Conservation (phyloP, 1,140 invertebrate genomes). For the Battus philenor region DNA sequence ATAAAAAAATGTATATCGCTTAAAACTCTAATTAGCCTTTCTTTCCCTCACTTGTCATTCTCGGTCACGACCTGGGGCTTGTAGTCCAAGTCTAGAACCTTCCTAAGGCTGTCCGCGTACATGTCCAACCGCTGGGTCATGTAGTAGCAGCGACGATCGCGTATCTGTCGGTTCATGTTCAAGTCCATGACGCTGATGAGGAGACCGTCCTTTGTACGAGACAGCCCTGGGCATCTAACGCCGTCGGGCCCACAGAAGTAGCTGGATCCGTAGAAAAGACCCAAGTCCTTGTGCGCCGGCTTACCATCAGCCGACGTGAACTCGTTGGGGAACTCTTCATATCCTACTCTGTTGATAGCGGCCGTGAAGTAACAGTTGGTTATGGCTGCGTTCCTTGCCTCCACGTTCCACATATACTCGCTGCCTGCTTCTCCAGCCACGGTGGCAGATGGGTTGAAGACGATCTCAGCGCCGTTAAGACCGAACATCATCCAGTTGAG, state of each 20-base stretch:
- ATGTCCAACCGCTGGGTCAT: constrained; percentile 97
- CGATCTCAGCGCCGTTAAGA: constrained; percentile 98
- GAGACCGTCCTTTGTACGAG: constrained; percentile 90
- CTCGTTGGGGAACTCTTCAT: constrained; percentile 83
- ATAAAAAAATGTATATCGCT: no score
- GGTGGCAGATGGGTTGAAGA: constrained; percentile 99
- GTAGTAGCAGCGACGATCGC: constrained; percentile 95
- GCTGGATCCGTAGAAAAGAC: constrained; percentile 97
- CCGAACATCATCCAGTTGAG: constrained; percentile 98
- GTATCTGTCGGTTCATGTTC: constrained; percentile 96
- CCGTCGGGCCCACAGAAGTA: constrained; percentile 98
- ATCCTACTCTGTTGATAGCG: constrained; percentile 97
- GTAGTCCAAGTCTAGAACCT: constrained; percentile 56
- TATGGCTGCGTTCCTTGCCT: constrained; percentile 97
- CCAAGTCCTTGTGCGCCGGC: constrained; percentile 94
- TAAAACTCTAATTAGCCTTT: no score
- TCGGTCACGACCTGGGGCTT: constrained; percentile 64
- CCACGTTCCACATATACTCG: constrained; percentile 97
- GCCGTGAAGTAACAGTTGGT: constrained; percentile 97
- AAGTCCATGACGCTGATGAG: constrained; percentile 94
- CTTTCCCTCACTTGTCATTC: constrained; percentile 50
- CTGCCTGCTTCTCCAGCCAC: constrained; percentile 82
- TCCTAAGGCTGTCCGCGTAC: constrained; percentile 83
- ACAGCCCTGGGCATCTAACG: constrained; percentile 92
- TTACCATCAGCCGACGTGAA: constrained; percentile 96